These are phyloP conservation scores for Dolichallabes microphthalmus DNA, from an alignment of 2,113 vertebrate genomes.

Conservation along the genomic window DNA sequence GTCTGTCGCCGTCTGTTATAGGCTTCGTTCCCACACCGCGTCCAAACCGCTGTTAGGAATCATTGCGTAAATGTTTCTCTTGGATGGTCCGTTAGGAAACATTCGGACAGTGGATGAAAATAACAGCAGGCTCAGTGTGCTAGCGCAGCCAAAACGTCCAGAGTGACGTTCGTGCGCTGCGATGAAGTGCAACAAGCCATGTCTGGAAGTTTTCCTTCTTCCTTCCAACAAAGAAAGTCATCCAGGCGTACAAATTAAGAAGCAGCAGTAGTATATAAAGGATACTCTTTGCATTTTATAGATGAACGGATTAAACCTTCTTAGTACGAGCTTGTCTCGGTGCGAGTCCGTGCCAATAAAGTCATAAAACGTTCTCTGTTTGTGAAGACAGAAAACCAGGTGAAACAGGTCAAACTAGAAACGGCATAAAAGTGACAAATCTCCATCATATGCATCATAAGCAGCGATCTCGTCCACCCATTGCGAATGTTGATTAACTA, in stretches of 20 bases:
- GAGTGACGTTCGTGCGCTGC: not conserved
- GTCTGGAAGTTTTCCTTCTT: constrained; percentile 18
- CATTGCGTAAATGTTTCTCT: constrained; percentile 48
- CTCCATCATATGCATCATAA: constrained; percentile 55
- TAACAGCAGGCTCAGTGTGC: constrained; percentile 18
- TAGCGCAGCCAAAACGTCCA: not conserved
- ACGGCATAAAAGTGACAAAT: not conserved
- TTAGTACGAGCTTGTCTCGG: not conserved
- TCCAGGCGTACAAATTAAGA: not conserved
- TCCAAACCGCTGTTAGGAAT: constrained; percentile 42
- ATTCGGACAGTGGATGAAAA: constrained; percentile 15
- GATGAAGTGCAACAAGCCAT: not conserved
- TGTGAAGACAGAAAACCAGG: not conserved
- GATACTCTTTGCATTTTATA: constrained; percentile 16
- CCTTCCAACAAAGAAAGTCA: not conserved
- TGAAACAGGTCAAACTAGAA: not conserved
- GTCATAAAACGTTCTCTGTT: constrained; percentile 38
- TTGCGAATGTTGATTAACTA: constrained; percentile 68
- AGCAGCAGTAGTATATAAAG: not conserved
- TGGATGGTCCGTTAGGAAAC: constrained; percentile 44
- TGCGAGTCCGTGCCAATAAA: constrained; percentile 26
- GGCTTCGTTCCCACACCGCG: not conserved
- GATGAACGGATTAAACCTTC: constrained; percentile 22
- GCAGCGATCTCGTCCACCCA: constrained; percentile 57
- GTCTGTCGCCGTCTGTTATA: constrained; percentile 12